Base-by-base conservation (phyloP, 1,140 invertebrate species). In the Chrysoperla carnea region DNA sequence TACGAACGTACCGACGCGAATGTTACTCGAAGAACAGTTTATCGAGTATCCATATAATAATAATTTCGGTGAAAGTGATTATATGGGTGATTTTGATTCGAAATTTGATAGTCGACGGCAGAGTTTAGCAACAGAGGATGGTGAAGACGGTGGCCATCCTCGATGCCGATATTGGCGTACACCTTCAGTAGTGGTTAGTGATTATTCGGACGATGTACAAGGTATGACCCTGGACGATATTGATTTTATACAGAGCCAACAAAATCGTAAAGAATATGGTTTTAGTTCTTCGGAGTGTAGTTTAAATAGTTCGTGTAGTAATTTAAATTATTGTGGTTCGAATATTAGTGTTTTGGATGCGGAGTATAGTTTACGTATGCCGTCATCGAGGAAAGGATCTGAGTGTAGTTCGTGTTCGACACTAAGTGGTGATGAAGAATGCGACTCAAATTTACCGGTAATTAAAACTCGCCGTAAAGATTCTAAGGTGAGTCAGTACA, bases 111-210 rank as follows among this genome's bases (percentile, higher is more conserved):
- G 66, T 36, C 52, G 59, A 9, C 52, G 57, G 0, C 61, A 67
- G 40, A 63, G 61, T 46, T 68, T 67, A 43, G 57, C 62, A 6
- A 66, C 56, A n/a, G 67, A 67, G 36, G 56, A 61, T 40, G 57
- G 56, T 17, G 59, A 59, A 6, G 66, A 61, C 29, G 17, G 17
- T 23, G 51, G 51, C 31, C 55, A 56, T 1, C 43, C 51, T 12
- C 46, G 52, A 6, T 60, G 56, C 43, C 64, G 79, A 1, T 79
- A 72, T 50, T 78, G 80, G 53, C 58, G 82, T 28, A 84, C 82
- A 0, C 82, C 84, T 0, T 84, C 80, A 13, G 82, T 87, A 12
- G 81, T 87, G 4, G 78, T 87, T 1, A 84, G 81, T 49, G 84
- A 87, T 57, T 84, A 84, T 52, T 84, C 80, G 0, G 81, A 85